These are phyloP conservation scores for Natator depressus DNA, from an alignment of 2,113 vertebrate species.

Conservation along the genomic window DNA sequence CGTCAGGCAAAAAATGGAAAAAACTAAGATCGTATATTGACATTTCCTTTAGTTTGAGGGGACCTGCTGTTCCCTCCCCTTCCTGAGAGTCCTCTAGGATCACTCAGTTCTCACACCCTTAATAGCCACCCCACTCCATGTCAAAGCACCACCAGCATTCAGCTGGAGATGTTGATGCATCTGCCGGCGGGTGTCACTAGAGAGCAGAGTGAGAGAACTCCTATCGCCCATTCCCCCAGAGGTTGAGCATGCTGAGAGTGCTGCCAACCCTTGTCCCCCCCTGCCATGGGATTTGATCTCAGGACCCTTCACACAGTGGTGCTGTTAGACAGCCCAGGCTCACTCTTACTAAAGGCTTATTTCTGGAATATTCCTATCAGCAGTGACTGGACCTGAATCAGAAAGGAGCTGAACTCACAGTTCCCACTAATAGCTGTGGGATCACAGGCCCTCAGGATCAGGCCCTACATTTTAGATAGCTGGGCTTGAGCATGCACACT, in stretches of 20 bases:
- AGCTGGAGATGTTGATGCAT: neutral
- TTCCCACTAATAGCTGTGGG: neutral
- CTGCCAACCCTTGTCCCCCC: neutral
- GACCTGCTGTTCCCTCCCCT: neutral
- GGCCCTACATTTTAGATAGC: neutral
- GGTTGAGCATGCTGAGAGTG: neutral
- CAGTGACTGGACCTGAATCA: neutral
- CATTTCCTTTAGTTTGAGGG: neutral
- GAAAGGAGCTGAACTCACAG: neutral
- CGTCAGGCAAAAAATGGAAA: neutral
- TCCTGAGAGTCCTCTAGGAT: neutral
- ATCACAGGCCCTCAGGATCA: neutral
- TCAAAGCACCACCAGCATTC: neutral
- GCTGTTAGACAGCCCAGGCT: neutral
- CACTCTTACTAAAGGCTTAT: neutral
- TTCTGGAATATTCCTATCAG: neutral
- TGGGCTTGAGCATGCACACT: neutral
- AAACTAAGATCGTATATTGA: neutral
- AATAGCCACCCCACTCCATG: neutral
- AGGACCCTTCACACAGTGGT: neutral
- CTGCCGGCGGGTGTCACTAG: neutral
- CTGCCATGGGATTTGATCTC: neutral
- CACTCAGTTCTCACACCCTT: neutral
- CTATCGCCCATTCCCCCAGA: neutral
- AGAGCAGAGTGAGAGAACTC: neutral